Base-by-base conservation (phyloP, 2,888 invertebrate genomes). In the Parnassius mnemosyne region DNA sequence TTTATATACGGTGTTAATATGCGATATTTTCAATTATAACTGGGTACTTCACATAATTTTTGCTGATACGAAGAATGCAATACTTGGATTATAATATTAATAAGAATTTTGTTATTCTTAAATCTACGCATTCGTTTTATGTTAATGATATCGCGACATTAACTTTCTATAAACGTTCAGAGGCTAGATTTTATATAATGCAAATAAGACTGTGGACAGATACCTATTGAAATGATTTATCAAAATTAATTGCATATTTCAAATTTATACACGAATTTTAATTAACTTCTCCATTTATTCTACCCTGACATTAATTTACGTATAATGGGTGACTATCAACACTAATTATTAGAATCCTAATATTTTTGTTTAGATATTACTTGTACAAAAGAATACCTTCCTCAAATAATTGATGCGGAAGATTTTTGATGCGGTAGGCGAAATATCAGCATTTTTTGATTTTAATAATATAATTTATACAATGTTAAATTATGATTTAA, bases 301-400 rank as follows among this genome's bases (percentile, higher is more conserved):
- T 90, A 95, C 95, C 95, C 95, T 95, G 95, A 95, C 95, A 95
- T 94, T 94, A 95, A 95, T 95, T 95, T 95, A 95, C 95, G 95
- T 95, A 95, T 95, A 94, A 95, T 94, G 94, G 60, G 95, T 94
- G 94, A 89, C 87, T 90, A 90, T 85, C 79, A 87, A 87, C 79
- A 84, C 88, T 90, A 89, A 84, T 75, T 81, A 81, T 84, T 80
- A 77, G 77, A 76, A 71, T 78, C 74, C 84, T 85, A 87, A 83
- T 13, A 46, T 81, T 81, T 81, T 88, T 89, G 86, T 81, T 87
- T 82, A 73, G 79, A 75, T 75, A 74, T 87, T 86, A 87, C 85
- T 85, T 87, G 87, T 85, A 75, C 74, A 77, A 72, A 76, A 77
- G 73, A 77, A 69, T 65, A 66, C 60, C 55, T 58, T 54, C 60